Evolutionary conservation across 2,888 invertebrate species (phyloP).

Genomic region (Perizoma affinitatum): DNA sequence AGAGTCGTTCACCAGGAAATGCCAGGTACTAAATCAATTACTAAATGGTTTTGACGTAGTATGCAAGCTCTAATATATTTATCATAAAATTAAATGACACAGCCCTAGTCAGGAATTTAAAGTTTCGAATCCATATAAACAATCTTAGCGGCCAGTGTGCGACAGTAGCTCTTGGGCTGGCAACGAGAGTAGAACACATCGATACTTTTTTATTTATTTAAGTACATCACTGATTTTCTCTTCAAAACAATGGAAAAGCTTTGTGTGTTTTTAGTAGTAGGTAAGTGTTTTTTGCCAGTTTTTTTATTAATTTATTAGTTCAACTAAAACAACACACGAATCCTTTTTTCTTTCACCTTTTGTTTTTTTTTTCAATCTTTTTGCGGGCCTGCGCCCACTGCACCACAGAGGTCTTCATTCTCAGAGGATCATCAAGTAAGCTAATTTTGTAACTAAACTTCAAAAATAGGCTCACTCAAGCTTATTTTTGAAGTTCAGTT

Average conservation of each 20-base stretch:
- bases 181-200: conserved; percentile 26
- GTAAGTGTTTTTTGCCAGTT: conserved; percentile 46
- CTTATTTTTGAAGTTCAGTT: conserved; percentile 11
- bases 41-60: neutral
- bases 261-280: conserved; percentile 50
- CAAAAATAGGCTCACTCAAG: too few species aligned
- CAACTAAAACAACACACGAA: too few species aligned
- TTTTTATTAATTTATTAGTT: too few species aligned
- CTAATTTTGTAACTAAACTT: too few species aligned
- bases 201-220: conserved; percentile 6
- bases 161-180: conserved; percentile 28
- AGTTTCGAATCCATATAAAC: conserved; percentile 24
- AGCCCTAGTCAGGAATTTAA: conserved; percentile 19
- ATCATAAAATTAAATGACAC: conserved; percentile 9
- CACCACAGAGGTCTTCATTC: too few species aligned
- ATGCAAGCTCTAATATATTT: neutral
- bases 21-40: neutral
- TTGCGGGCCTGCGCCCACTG: too few species aligned
- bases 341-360: too few species aligned
- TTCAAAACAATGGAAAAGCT: conserved; percentile 50
- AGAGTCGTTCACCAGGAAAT: neutral
- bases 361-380: too few species aligned
- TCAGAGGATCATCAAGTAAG: too few species aligned
- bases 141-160: conserved; percentile 3
- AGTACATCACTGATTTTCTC: conserved; percentile 14